Evolutionary conservation across 2,888 invertebrate species (phyloP).

Genomic region (Cantharis flavilabris): DNA sequence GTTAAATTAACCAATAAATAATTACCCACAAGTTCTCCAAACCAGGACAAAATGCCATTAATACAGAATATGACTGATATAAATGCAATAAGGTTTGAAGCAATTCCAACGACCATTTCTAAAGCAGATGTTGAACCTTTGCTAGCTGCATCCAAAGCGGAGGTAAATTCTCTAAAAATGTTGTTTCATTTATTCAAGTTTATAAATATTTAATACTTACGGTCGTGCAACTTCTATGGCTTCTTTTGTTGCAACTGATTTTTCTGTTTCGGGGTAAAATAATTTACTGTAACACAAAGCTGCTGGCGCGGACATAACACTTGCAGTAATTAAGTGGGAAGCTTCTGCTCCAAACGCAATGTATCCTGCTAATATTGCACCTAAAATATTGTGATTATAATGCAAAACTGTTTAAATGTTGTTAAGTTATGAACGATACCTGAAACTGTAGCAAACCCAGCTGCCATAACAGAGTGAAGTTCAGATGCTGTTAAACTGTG

Average conservation of each 20-base stretch:
- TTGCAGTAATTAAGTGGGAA: constrained; percentile 87
- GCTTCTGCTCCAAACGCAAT: constrained; percentile 88
- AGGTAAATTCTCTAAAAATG: constrained; percentile 73
- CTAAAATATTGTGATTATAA: constrained; percentile 50
- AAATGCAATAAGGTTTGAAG: constrained; percentile 91
- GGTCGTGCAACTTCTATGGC: constrained; percentile 73
- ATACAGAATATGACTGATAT: constrained; percentile 85
- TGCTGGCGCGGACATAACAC: constrained; percentile 96
- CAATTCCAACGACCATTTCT: constrained; percentile 80
- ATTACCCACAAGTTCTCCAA: constrained; percentile 77
- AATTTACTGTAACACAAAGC: constrained; percentile 89
- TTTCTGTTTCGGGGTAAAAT: constrained; percentile 88
- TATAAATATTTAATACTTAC: constrained; percentile 58
- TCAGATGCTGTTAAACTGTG: constrained; percentile 86
- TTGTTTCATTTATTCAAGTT: neutral
- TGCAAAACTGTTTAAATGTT: too few species aligned
- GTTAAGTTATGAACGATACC: constrained; percentile 55
- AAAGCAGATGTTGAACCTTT: constrained; percentile 86
- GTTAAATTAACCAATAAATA: constrained; percentile 38
- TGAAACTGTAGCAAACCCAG: constrained; percentile 94
- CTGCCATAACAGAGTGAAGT: constrained; percentile 90
- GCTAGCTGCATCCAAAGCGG: constrained; percentile 88
- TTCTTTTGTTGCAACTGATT: constrained; percentile 74
- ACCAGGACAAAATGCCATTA: constrained; percentile 80
- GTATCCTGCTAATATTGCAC: constrained; percentile 90